Conservation (phyloP, 2,113 vertebrate genomes). For the Xiphorhynchus elegans region DNA sequence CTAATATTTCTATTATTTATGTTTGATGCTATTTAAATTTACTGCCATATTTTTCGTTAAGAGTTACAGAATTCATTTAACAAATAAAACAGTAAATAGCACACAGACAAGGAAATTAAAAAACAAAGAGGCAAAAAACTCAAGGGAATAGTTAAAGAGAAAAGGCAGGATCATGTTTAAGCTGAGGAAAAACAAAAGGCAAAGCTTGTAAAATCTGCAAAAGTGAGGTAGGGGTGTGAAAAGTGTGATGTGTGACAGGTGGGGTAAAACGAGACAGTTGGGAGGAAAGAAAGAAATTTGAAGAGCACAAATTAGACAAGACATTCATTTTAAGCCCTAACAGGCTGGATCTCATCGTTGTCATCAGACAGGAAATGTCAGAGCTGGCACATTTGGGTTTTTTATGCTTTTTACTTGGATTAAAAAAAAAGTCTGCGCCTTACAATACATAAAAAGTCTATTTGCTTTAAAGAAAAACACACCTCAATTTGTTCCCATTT, state of each 20-base stretch:
- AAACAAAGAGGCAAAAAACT: background rate
- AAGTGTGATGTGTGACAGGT: conserved; percentile 67
- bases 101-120: conserved; percentile 3
- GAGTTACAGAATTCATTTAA: background rate
- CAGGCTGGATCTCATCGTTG: conserved; percentile 57
- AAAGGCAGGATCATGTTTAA: conserved; percentile 37
- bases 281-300: conserved; percentile 70
- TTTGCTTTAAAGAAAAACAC: conserved; percentile 66
- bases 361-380: conserved; percentile 69
- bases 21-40: background rate
- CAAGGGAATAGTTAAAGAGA: conserved; percentile 28
- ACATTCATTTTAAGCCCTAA: conserved; percentile 66
- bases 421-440: conserved; percentile 16
- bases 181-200: conserved; percentile 50
- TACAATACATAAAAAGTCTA: conserved; percentile 53
- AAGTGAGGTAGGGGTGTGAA: conserved; percentile 59
- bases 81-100: background rate
- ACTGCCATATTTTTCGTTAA: background rate
- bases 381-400: conserved; percentile 51
- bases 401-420: conserved; percentile 50
- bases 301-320: conserved; percentile 74
- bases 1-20: background rate
- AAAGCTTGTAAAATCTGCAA: conserved; percentile 49
- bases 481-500: conserved; percentile 45
- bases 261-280: conserved; percentile 68